Percentiles rank a stretch among this genome's conserved stretches.
These are phyloP conservation scores for Tiliqua scincoides DNA, from an alignment of 2,113 vertebrate genomes.

Conservation along the genomic window DNA sequence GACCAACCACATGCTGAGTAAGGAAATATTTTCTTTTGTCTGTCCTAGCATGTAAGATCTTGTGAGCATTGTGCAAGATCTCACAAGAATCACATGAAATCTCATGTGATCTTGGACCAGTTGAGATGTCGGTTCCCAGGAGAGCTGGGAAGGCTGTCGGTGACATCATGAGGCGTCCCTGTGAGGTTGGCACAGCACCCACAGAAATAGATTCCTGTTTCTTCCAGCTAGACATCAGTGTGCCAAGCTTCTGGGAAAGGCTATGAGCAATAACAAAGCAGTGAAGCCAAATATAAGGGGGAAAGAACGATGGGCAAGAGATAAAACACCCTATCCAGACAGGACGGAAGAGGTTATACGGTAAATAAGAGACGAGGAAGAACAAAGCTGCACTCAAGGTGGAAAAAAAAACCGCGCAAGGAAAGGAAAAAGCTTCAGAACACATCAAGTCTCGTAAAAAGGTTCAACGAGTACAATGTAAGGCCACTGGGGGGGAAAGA, in stretches of 20 bases:
- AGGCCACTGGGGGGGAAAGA: conserved; percentile 57
- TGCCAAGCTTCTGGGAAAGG: conserved; percentile 26
- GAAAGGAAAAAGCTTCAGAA: conserved; percentile 44
- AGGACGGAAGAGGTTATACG: conserved; percentile 57
- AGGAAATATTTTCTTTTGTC: no score
- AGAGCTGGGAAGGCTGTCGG: no score
- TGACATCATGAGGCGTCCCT: no score
- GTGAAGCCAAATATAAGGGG: conserved; percentile 44
- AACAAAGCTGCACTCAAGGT: conserved; percentile 45
- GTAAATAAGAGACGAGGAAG: conserved; percentile 52
- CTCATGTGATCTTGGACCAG: no score
- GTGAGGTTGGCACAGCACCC: no score
- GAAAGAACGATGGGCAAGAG: conserved; percentile 47
- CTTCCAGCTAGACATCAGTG: conserved; percentile 55
- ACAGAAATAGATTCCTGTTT: conserved; percentile 33
- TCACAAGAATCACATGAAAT: no score
- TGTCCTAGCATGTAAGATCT: no score
- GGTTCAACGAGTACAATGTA: conserved; percentile 53
- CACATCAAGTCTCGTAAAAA: conserved; percentile 26
- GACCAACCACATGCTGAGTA: no score
- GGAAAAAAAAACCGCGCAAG: conserved; percentile 61
- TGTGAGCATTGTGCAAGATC: no score
- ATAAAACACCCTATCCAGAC: conserved; percentile 54
- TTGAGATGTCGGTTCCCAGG: no score
- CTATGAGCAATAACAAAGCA: conserved; percentile 46